These are phyloP conservation scores for Pantherophis vulpinus DNA, from an alignment of 2,797 vertebrate species.

Conservation along the genomic window DNA sequence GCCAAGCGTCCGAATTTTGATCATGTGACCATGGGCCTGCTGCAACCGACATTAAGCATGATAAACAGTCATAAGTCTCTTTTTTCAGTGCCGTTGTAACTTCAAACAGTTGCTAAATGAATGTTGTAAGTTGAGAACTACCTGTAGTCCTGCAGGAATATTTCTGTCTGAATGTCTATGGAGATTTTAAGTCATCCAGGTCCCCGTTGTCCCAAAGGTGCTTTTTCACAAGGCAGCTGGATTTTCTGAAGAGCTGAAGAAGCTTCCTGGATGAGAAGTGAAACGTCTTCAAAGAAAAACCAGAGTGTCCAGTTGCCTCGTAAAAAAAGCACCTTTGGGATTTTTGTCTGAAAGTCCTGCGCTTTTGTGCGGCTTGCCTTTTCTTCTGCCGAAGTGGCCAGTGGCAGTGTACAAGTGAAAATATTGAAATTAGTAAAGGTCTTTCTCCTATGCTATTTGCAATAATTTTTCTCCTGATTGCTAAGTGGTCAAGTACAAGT, in stretches of 20 bases:
- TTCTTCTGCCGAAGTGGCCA: neutral
- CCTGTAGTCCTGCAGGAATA: neutral
- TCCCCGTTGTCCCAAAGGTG: too few species aligned
- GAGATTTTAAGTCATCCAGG: too few species aligned
- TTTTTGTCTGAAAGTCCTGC: neutral
- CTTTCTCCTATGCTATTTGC: neutral
- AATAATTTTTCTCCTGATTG: neutral
- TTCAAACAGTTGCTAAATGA: neutral
- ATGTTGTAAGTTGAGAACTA: neutral
- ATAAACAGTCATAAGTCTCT: neutral
- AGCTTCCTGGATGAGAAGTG: too few species aligned
- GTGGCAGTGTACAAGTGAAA: too few species aligned
- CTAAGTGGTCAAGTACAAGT: neutral
- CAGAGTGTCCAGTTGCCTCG: too few species aligned
- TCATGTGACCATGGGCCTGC: neutral
- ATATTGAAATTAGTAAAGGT: neutral
- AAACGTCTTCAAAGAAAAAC: too few species aligned
- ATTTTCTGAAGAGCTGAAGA: too few species aligned
- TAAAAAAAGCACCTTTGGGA: too few species aligned
- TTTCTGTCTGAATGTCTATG: neutral
- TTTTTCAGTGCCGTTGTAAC: neutral
- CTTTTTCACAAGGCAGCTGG: too few species aligned
- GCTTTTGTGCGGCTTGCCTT: neutral
- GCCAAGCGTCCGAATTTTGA: neutral
- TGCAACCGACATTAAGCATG: neutral